phyloP scores from a whole-genome alignment of 2,113 vertebrate genomes.

The Hassar affinis region DNA sequence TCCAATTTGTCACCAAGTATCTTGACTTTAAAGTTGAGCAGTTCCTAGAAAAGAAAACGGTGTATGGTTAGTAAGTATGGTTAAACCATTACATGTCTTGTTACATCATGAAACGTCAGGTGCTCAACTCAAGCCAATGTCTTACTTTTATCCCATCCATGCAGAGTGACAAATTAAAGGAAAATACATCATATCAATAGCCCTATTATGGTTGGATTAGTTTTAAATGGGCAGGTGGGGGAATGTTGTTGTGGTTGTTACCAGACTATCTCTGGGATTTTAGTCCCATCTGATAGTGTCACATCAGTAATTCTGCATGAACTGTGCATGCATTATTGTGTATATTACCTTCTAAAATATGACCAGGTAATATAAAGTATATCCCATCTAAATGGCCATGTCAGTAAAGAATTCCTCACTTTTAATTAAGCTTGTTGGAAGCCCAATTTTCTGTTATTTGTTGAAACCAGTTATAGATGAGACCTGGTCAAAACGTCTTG shows the following conservation, averaged over 20 bases:
- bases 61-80: too few relatives aligned
- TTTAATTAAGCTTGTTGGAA: too few relatives aligned
- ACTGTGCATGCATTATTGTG: too few relatives aligned
- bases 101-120: neutral
- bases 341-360: too few relatives aligned
- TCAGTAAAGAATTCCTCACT: too few relatives aligned
- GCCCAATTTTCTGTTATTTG: too few relatives aligned
- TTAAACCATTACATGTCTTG: neutral
- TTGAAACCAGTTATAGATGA: too few relatives aligned
- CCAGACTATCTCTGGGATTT: neutral
- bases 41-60: constrained; percentile 51
- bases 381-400: too few relatives aligned
- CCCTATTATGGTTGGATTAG: neutral
- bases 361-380: too few relatives aligned
- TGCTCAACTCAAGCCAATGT: neutral
- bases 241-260: neutral
- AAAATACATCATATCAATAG: neutral
- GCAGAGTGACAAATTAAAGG: neutral
- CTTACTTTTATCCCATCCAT: neutral
- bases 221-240: neutral
- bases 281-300: too few relatives aligned
- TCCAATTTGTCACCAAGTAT: constrained; percentile 69
- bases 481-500: too few relatives aligned
- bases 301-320: too few relatives aligned
- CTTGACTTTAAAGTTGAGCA: constrained; percentile 63